Percentiles rank a stretch among this genome's conserved stretches.
phyloP scores from a whole-genome alignment of 2,113 vertebrate species.

The Dicrurus megarhynchus region DNA sequence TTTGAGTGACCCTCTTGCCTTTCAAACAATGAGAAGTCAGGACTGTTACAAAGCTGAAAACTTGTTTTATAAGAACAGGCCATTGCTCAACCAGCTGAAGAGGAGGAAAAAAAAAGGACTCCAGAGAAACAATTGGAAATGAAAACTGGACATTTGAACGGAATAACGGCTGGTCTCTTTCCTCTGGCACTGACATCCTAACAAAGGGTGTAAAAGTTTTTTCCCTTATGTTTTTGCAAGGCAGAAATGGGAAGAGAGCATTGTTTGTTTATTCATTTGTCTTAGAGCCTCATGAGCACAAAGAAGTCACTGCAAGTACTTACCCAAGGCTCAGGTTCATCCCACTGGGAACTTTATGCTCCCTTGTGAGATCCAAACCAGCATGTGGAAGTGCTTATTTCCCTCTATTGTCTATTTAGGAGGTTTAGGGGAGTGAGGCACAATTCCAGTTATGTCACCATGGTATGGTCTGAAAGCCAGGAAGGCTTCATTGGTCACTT shows the following conservation, averaged over 20 bases:
- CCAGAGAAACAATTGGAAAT: constrained; percentile 3
- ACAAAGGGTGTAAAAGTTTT: not conserved
- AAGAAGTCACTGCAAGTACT: not conserved
- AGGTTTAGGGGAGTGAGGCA: not conserved
- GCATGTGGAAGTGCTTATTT: not conserved
- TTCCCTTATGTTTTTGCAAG: not conserved
- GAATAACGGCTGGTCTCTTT: not conserved
- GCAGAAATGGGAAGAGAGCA: not conserved
- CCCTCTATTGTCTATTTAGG: not conserved
- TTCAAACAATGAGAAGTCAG: constrained; percentile 40
- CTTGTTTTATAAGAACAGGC: not conserved
- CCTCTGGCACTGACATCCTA: not conserved
- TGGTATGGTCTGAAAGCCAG: not conserved
- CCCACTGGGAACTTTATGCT: not conserved
- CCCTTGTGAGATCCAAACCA: not conserved
- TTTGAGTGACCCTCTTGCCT: constrained; percentile 52
- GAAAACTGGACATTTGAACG: constrained; percentile 4
- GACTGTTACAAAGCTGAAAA: not conserved
- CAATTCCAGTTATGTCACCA: not conserved
- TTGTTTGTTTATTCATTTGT: not conserved
- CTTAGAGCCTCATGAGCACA: not conserved
- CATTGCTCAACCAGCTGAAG: not conserved
- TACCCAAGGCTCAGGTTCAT: not conserved
- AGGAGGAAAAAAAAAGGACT: not conserved
- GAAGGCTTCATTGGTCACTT: not conserved